phyloP scores from a whole-genome alignment of 1,140 invertebrate species.

The Drosophila novamexicana region DNA sequence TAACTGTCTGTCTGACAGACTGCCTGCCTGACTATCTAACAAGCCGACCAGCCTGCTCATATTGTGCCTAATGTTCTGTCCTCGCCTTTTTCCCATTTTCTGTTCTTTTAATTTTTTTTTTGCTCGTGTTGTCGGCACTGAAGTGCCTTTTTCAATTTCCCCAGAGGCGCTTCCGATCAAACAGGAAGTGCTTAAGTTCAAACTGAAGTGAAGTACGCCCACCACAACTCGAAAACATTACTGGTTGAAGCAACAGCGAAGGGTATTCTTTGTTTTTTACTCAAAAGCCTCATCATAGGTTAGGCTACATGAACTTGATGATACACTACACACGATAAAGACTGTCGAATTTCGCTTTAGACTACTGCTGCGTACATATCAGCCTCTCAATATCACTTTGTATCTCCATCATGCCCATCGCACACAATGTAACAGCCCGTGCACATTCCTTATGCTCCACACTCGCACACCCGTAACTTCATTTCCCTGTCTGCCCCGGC shows the following conservation, averaged over 20 bases:
- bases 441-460: constrained; percentile 12
- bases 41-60: constrained; percentile 44
- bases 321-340: constrained; percentile 10
- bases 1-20: constrained; percentile 28
- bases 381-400: too few relatives aligned
- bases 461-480: constrained; percentile 72
- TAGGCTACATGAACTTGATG: not conserved
- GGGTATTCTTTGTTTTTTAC: not conserved
- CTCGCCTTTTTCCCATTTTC: constrained; percentile 16
- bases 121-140: constrained; percentile 57
- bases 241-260: constrained; percentile 31
- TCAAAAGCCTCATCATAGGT: constrained; percentile 2
- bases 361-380: not conserved
- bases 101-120: constrained; percentile 14
- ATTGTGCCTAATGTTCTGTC: constrained; percentile 62
- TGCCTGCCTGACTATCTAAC: constrained; percentile 37
- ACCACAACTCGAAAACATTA: constrained; percentile 29
- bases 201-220: constrained; percentile 67
- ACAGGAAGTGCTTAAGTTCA: constrained; percentile 83
- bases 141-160: constrained; percentile 83
- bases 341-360: not conserved
- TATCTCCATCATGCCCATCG: constrained; percentile 7
- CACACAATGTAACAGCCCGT: not conserved
- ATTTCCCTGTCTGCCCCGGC: constrained; percentile 51
- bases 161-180: constrained; percentile 81